phyloP scores from a whole-genome alignment of 2,113 vertebrate genomes.

The Neodon shergylaensis region DNA sequence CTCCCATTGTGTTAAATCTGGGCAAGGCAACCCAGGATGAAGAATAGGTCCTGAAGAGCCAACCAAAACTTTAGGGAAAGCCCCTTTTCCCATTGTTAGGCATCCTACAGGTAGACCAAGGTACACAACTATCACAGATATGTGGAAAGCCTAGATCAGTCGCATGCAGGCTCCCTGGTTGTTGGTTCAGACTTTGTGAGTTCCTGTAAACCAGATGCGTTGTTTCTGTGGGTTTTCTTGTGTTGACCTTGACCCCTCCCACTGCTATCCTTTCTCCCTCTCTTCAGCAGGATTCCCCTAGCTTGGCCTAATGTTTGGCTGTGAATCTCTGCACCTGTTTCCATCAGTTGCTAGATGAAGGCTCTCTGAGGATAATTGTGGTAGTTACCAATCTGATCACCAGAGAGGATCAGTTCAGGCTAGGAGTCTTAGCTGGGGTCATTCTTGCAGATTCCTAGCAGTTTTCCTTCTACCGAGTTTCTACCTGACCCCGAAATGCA shows the following conservation, averaged over 20 bases:
- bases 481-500: too few relatives aligned
- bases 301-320: neutral
- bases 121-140: neutral
- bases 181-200: neutral
- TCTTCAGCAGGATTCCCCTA: neutral
- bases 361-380: too few relatives aligned
- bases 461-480: too few relatives aligned
- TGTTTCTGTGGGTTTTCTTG: neutral
- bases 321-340: neutral
- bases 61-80: neutral
- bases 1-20: neutral
- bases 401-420: too few relatives aligned
- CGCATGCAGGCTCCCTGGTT: neutral
- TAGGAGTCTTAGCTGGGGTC: too few relatives aligned
- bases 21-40: too few relatives aligned
- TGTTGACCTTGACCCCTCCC: neutral
- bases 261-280: neutral
- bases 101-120: neutral
- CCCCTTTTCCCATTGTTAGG: neutral
- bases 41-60: too few relatives aligned
- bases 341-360: too few relatives aligned
- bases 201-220: neutral
- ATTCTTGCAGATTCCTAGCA: too few relatives aligned
- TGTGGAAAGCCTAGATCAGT: neutral
- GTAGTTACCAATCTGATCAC: too few relatives aligned